Evolutionary conservation across 1,140 invertebrate species (phyloP), one percentile per base, ranked within the genome.

Genomic region (Callitettix versicolor): DNA sequence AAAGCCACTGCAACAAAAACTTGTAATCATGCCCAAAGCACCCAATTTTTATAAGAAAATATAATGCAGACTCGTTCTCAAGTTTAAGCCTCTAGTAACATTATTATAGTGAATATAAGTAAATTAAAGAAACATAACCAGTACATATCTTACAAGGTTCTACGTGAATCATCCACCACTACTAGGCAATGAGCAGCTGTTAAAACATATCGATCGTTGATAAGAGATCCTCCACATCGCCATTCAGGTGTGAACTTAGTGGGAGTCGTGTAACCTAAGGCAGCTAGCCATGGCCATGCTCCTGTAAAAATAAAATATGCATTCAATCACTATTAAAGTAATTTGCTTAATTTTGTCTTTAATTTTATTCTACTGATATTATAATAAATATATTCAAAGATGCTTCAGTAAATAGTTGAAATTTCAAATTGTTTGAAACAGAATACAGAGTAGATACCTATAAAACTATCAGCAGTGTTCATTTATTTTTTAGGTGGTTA

Each of bases 161-260:
- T 22, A 44, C 51, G 47, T 3, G 42, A 47, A 44, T 52, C 48
- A 9, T 47, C n/a, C n/a, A n/a, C n/a, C n/a, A n/a, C 40, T 18
- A 42, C 26, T 26, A 85, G 73, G 58, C 71, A 72, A 53, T 73
- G 71, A 20, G 69, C 71, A n/a, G 71, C 71, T 22, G 71, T 73
- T 14, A 73, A 21, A 26, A 73, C 63, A 48, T 67, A 66, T 57
- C 64, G 30, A 64, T 88, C 82, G 0, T 85, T 86, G 56, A 91
- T 83, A 3, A 91, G 73, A 0, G 78, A 80, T 1, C 85, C 88
- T 0, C 88, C 88, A 62, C 88, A 91, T 21, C 46, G 43, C 53
- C 55, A 64, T 22, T 55, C 26, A 2, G 60, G 48, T n/a, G 46
- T 52, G n/a, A n/a, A n/a, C 67, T 64, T 15, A 61, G 62, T 22